Evolutionary conservation across 2,888 invertebrate species (phyloP).

Genomic region (Tyria jacobaeae): DNA sequence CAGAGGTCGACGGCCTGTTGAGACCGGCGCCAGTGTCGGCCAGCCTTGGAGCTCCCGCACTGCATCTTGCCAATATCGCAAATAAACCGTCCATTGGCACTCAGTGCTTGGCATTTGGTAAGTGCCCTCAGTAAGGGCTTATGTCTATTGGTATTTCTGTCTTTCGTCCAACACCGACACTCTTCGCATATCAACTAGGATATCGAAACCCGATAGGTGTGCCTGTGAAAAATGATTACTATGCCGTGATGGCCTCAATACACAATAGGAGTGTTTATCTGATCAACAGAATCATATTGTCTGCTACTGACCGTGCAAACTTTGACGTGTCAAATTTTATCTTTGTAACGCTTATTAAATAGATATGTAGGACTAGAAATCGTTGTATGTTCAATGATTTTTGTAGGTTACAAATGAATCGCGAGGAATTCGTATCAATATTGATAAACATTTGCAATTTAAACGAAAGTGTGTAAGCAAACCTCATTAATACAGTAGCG

Average conservation of each 20-base stretch:
- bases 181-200: slow-evolving; percentile 53
- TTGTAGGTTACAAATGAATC: not conserved
- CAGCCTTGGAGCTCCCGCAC: slow-evolving; percentile 75
- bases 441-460: slow-evolving; percentile 11
- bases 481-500: slow-evolving; percentile 27
- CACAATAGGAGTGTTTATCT: slow-evolving; percentile 34
- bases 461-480: slow-evolving; percentile 27
- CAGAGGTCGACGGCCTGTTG: slow-evolving; percentile 73
- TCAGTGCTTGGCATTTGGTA: slow-evolving; percentile 72
- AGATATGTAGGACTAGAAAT: slow-evolving; percentile 3
- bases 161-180: slow-evolving; percentile 58
- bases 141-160: slow-evolving; percentile 62
- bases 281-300: slow-evolving; percentile 27
- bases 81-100: slow-evolving; percentile 84
- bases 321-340: slow-evolving; percentile 7
- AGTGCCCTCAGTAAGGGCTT: slow-evolving; percentile 72
- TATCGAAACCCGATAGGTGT: slow-evolving; percentile 40
- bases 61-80: slow-evolving; percentile 81
- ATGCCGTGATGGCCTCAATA: slow-evolving; percentile 39
- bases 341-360: slow-evolving; percentile 2
- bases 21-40: slow-evolving; percentile 70
- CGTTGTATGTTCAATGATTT: not conserved
- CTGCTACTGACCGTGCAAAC: slow-evolving; percentile 9
- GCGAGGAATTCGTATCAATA: slow-evolving; percentile 21
- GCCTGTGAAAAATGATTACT: slow-evolving; percentile 41